Percentiles rank a stretch among this genome's conserved stretches.
Conservation (phyloP, 2,888 invertebrate genomes). For the Tipula unca region DNA sequence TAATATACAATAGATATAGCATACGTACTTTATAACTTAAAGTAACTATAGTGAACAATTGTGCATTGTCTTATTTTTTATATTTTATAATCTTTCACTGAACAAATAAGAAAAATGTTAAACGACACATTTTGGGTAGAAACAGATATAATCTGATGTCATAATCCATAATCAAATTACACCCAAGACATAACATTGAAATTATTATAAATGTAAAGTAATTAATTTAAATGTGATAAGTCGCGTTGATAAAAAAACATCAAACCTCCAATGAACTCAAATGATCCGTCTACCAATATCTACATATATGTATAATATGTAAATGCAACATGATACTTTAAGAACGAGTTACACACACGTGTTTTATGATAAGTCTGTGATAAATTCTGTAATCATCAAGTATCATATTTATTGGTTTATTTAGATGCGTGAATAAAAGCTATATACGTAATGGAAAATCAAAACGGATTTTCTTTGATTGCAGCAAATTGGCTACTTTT, state of each 20-base stretch:
- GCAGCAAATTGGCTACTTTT: background rate
- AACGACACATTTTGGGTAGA: background rate
- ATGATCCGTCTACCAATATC: background rate
- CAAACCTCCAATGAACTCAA: background rate
- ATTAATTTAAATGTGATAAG: background rate
- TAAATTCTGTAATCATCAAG: background rate
- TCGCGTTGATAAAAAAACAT: background rate
- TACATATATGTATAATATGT: too few relatives aligned
- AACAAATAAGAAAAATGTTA: too few relatives aligned
- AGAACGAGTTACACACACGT: background rate
- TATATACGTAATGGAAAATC: background rate
- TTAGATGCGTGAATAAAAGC: background rate
- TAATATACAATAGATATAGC: too few relatives aligned
- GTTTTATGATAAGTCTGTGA: background rate
- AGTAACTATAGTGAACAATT: too few relatives aligned
- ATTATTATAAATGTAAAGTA: background rate
- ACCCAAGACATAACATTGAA: background rate
- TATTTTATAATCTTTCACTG: too few relatives aligned
- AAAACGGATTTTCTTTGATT: too few relatives aligned
- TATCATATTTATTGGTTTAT: background rate
- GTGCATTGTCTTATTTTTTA: too few relatives aligned
- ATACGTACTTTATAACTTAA: too few relatives aligned
- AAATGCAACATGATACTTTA: background rate
- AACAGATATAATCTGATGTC: background rate
- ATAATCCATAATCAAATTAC: background rate